Percentiles rank a stretch among this genome's conserved stretches.
Conservation (phyloP, 2,113 vertebrate genomes). For the Willisornis vidua region DNA sequence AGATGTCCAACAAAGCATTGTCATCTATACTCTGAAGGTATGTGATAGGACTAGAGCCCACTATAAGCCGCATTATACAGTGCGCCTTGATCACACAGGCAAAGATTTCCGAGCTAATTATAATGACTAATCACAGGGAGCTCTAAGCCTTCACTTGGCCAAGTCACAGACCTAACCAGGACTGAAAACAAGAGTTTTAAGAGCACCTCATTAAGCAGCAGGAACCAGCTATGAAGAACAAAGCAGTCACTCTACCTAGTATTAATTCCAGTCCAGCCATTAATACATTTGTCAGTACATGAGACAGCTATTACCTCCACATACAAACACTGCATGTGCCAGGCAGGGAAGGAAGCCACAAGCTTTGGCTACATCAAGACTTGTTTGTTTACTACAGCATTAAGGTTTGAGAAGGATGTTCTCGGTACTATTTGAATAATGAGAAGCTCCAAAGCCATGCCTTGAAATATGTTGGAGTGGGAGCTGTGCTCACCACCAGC, state of each 20-base stretch:
- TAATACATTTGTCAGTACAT: slow-evolving; percentile 49
- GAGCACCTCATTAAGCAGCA: slow-evolving; percentile 55
- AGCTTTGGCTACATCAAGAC: slow-evolving; percentile 10
- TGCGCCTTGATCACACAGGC: slow-evolving; percentile 40
- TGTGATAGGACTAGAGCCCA: slow-evolving; percentile 17
- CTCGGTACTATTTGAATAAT: neutral
- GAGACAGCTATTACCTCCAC: slow-evolving; percentile 49
- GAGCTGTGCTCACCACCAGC: neutral
- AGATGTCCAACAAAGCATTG: neutral
- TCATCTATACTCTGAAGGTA: neutral
- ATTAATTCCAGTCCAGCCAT: slow-evolving; percentile 55
- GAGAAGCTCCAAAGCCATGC: neutral
- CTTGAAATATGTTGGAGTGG: neutral
- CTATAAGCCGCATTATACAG: slow-evolving; percentile 53
- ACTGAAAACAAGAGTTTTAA: slow-evolving; percentile 62
- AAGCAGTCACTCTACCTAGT: slow-evolving; percentile 49
- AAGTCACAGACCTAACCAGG: slow-evolving; percentile 56
- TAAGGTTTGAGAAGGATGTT: slow-evolving; percentile 41
- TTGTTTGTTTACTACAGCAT: slow-evolving; percentile 38
- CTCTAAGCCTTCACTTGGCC: slow-evolving; percentile 52
- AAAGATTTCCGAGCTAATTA: slow-evolving; percentile 70
- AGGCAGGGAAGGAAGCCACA: slow-evolving; percentile 56
- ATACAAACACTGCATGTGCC: slow-evolving; percentile 47
- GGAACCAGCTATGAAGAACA: slow-evolving; percentile 56
- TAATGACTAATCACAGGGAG: slow-evolving; percentile 67